Base-by-base conservation (phyloP, 2,888 invertebrate genomes). In the Latrodectus elegans region DNA sequence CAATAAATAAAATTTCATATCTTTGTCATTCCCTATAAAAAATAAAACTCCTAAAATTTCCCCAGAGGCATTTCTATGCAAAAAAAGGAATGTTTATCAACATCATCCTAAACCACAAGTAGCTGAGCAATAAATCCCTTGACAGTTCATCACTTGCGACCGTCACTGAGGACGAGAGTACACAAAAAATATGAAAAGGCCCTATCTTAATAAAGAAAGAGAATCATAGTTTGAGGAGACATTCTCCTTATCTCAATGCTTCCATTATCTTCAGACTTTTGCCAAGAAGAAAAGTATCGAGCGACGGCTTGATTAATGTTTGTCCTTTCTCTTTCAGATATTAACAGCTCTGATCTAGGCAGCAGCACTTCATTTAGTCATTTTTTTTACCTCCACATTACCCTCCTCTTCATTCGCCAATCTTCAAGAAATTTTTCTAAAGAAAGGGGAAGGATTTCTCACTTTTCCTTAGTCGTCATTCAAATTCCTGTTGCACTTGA, bases 191-290 rank as follows among this genome's bases (percentile, higher is more conserved):
- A 26, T 52, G 38, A 15, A 38, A 75, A 49, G 38, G 64, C 60
- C 82, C 82, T 75, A 75, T 82, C 82, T 82, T 82, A 82, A 82
- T 82, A 82, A 82, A 82, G 75, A 82, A n/a, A 60, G 81, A 74
- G 82, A 82, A 75, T 82, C 82, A 82, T 75, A 82, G 75, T 82
- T 75, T 82, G 82, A 82, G 75, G 52, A 81, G 82, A 74, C 68
- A 68, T 70, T 75, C 70, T 82, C 67, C 82, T 82, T 82, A 82
- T 82, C 82, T 75, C 12, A 17, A 52, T 26, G 11, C 70, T 75
- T 75, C 82, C 82, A 82, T 82, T 82, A 82, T 82, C 82, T 82
- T 51, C 75, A 60, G 82, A 82, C 82, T 75, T 82, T 82, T 68
- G 68, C 75, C 81, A 82, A 38, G 22, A 70, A 53, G 82, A 75